A percentile compares a stretch with the other conserved stretches of the same genome.
These are phyloP conservation scores for Gracilinanus agilis DNA, from an alignment of 2,113 vertebrate species.

Conservation along the genomic window DNA sequence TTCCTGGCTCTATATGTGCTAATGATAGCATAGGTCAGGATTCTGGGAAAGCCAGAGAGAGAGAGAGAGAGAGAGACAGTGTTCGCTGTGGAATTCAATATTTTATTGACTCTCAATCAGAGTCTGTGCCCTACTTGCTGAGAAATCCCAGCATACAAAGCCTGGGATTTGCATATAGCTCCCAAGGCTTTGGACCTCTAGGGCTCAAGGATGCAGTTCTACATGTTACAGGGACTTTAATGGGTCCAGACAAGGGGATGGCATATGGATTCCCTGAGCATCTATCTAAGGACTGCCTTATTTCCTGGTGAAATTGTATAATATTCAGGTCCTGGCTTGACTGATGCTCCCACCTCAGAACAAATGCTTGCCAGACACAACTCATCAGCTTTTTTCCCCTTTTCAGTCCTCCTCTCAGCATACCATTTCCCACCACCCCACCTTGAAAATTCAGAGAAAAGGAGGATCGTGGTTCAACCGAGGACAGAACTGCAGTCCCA, in stretches of 20 bases:
- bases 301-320: fast-evolving
- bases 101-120: conserved; percentile 56
- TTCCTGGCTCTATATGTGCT: conserved; percentile 12
- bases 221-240: neutral
- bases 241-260: neutral
- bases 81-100: conserved; percentile 53
- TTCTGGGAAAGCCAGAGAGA: conserved; percentile 30
- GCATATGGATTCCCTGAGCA: neutral
- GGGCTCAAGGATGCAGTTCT: neutral
- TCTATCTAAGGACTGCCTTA: neutral
- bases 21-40: neutral
- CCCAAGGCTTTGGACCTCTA: neutral
- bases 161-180: neutral
- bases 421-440: neutral
- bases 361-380: neutral
- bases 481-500: neutral
- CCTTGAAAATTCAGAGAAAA: neutral
- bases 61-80: conserved; percentile 32
- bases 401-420: neutral
- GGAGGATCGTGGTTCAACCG: too few relatives aligned
- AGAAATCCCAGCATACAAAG: conserved; percentile 31
- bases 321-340: neutral
- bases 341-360: neutral
- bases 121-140: conserved; percentile 44
- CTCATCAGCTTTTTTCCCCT: neutral